phyloP scores from a whole-genome alignment of 2,113 vertebrate genomes.

The Orientallactaga bullata region DNA sequence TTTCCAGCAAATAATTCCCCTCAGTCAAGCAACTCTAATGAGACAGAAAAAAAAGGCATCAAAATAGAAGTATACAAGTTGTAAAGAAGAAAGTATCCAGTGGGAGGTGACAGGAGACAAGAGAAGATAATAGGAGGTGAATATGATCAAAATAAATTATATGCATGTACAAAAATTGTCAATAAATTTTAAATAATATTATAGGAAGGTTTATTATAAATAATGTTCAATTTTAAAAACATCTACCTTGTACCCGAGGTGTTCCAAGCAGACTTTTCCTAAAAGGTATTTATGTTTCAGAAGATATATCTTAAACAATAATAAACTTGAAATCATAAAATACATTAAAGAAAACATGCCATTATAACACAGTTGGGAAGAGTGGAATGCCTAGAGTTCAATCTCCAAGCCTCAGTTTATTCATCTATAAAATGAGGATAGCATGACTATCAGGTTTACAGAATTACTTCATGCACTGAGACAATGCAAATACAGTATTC shows the following conservation, averaged over 20 bases:
- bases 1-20: too few species aligned
- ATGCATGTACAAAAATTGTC: too few species aligned
- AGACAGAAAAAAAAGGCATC: too few species aligned
- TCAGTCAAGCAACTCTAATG: too few species aligned
- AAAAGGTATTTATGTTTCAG: neutral
- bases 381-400: neutral
- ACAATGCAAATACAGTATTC: neutral
- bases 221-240: conserved; percentile 30
- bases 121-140: too few species aligned
- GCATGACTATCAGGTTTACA: neutral
- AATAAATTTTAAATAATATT: neutral
- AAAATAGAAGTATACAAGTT: too few species aligned
- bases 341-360: neutral
- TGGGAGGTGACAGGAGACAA: too few species aligned
- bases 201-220: conserved; percentile 10
- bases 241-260: conserved; percentile 6
- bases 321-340: conserved; percentile 48
- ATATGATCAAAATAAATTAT: too few species aligned
- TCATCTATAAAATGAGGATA: conserved; percentile 18
- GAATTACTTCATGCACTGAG: neutral
- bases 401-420: conserved; percentile 18
- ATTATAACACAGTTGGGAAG: neutral
- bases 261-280: neutral
- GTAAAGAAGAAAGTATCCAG: too few species aligned
- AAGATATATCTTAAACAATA: conserved; percentile 16